Base-by-base conservation (phyloP, 2,797 vertebrate species). In the Pelochelys cantorii region DNA sequence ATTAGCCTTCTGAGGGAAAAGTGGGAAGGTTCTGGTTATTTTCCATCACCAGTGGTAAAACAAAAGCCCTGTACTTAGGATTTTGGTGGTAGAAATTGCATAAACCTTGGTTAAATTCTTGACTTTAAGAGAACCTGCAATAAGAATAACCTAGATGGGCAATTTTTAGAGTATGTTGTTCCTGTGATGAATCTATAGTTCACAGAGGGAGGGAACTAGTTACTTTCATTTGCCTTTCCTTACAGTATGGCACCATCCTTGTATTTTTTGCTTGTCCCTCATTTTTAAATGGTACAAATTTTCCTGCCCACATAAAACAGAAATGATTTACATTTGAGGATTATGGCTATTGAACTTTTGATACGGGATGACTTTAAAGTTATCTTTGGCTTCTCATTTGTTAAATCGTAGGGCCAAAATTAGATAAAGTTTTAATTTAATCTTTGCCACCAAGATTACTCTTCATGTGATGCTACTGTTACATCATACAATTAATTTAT, bases 351-450 rank as follows among this genome's bases (percentile, higher is more conserved):
- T 80, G 52, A 93, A 85, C 87, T 60, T 71, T n/a, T 52, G 11
- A 11, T 65, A 18, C 1, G 1, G 91, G 56, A 79, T 53, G 54
- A 85, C 13, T 25, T 85, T 55, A 90, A 91, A 84, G 78, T 68
- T 94, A 65, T 85, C 55, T 87, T 91, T 65, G 10, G 17, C 55
- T 95, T 89, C 79, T 42, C 84, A 86, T 91, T 88, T 84, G 5
- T 60, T 90, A 84, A 87, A 77, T 4, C 91, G 81, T 31, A 48
- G n/a, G 42, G 68, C 62, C 37, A 96, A 92, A 95, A 92, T 55
- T n/a, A 81, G 88, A 92, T 8, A 78, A 92, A 93, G 82, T 90
- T 93, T 82, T 48, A 53, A 15, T 94, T 88, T 85, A 90, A 93
- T 93, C 84, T 75, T 81, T 92, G 93, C 82, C 77, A 71, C 59